Evolutionary conservation across 1,140 invertebrate genomes (phyloP), one percentile per base, ranked within the genome.

Genomic region (Homalodisca vitripennis): DNA sequence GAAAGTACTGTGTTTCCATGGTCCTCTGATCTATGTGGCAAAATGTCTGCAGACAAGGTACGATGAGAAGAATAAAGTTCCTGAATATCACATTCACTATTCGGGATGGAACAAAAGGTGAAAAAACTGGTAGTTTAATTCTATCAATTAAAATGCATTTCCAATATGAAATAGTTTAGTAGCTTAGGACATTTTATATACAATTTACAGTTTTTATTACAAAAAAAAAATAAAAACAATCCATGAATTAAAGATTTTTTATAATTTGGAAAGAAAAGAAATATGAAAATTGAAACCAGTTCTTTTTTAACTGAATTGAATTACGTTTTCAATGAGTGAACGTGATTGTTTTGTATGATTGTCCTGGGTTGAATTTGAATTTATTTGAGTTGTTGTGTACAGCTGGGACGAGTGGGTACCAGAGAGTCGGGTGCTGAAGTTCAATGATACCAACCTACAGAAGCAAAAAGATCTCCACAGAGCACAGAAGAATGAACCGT

Each of bases 401-500:
- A 97, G 95, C 83, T 98, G 96, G 97, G 96, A 98, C 78, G 97
- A 98, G 82, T 98, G 95, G 95, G 96, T 98, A 13, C 93, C 94
- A 0, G 95, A 98, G 80, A 92, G 87, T 74, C 80, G 96, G 79
- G 93, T 98, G 6, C 80, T 98, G 10, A 97, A 98, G 79, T 94
- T 90, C 74, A 98, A 95, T 80, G 94, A 98, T 72, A 87, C 89
- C 3, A 97, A 97, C 81, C 85, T 95, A 0, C 89, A 92, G 74
- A 90, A 91, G 73, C 95, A 98, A 78, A 94, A 92, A 77, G 94
- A 98, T 80, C 85, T 96, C 26, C 87, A 92, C 75, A 86, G 89
- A 82, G 87, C 90, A n/a, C 90, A 93, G 76, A 87, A 89, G 17
- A 87, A 87, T 70, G 85, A 89, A 70, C 88, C 89, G 62, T 75